Evolutionary conservation across 2,888 invertebrate genomes (phyloP).

Genomic region (Exocentrus adspersus): DNA sequence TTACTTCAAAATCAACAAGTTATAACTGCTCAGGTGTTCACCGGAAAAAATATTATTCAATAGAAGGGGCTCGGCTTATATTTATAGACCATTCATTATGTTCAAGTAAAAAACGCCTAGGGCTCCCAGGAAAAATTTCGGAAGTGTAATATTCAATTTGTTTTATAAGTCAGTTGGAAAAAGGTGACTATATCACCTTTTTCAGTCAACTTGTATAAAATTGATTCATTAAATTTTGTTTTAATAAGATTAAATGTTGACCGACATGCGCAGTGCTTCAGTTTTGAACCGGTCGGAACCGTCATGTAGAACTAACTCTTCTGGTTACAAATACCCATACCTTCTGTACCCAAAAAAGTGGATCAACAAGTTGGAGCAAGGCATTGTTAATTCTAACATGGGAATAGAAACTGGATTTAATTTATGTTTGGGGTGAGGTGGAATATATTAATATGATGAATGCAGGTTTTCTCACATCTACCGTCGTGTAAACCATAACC

Average conservation of each 20-base stretch:
- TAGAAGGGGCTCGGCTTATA: background rate
- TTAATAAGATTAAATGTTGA: no score
- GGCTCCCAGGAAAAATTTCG: background rate
- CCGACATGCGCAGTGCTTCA: no score
- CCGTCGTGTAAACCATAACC: background rate
- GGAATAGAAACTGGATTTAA: constrained; percentile 3
- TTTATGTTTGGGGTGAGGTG: background rate
- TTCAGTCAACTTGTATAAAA: no score
- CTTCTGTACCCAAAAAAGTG: background rate
- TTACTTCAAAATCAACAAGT: constrained; percentile 25
- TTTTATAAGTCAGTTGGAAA: no score
- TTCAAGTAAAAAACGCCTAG: background rate
- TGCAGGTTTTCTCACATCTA: background rate
- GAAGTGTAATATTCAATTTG: no score
- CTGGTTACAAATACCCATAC: no score
- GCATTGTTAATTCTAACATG: background rate
- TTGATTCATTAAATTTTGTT: no score
- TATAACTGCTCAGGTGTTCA: constrained; percentile 22
- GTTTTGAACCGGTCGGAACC: no score
- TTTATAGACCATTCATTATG: background rate
- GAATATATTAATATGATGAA: background rate
- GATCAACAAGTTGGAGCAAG: constrained; percentile 11
- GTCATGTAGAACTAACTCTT: no score
- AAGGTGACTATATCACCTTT: no score
- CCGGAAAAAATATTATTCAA: constrained; percentile 18